A percentile compares a stretch with the other conserved stretches of the same genome.
phyloP scores from a whole-genome alignment of 2,888 invertebrate genomes.

The Pandemis corylana region DNA sequence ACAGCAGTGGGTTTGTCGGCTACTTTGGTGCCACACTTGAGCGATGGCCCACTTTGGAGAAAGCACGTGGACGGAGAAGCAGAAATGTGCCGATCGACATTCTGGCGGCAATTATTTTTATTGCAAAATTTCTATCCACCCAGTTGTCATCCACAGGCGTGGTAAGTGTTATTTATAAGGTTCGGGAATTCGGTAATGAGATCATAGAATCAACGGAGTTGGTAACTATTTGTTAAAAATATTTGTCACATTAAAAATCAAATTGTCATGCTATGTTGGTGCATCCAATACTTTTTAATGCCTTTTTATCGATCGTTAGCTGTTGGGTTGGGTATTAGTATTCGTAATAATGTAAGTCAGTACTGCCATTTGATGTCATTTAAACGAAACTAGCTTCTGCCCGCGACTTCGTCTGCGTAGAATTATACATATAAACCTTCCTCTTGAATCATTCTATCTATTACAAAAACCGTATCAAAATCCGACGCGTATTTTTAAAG shows the following conservation, averaged over 20 bases:
- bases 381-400: no score
- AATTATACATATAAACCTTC: no score
- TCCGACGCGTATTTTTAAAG: no score
- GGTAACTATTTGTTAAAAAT: not conserved
- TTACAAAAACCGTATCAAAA: no score
- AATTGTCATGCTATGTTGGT: no score
- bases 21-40: conserved; percentile 32
- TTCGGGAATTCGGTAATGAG: not conserved
- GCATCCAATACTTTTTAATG: no score
- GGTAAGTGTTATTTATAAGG: conserved; percentile 17
- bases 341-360: not conserved
- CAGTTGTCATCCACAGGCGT: conserved; percentile 40
- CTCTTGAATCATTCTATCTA: no score
- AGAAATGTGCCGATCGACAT: conserved; percentile 32
- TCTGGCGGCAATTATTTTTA: conserved; percentile 40
- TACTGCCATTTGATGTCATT: not conserved
- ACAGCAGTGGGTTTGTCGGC: conserved; percentile 39
- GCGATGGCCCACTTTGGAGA: conserved; percentile 42
- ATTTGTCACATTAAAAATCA: no score
- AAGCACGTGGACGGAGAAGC: conserved; percentile 37
- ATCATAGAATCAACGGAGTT: not conserved
- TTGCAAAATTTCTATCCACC: conserved; percentile 40
- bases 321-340: not conserved
- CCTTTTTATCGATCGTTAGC: no score
- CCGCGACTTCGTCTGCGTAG: no score